Evolutionary conservation across 2,797 vertebrate species (phyloP).

Genomic region (Pteronotus mesoamericanus): DNA sequence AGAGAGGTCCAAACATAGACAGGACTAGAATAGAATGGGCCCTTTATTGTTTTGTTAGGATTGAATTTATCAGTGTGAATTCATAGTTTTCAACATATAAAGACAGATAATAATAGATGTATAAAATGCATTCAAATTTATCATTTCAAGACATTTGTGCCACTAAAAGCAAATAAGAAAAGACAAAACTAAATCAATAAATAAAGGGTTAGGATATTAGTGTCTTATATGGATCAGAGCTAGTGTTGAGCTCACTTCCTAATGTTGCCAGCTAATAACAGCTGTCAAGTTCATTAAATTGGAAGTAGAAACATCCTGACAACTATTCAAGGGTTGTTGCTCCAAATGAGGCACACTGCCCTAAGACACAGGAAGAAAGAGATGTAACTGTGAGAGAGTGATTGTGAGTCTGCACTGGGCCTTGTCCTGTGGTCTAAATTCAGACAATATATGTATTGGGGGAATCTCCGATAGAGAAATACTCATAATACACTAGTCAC

Average conservation of each 20-base stretch:
- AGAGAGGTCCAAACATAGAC: background rate
- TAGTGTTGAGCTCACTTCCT: background rate
- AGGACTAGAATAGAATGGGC: background rate
- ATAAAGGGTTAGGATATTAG: background rate
- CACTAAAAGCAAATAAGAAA: background rate
- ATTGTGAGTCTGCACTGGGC: background rate
- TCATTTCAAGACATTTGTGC: background rate
- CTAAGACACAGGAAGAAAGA: background rate
- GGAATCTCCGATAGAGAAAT: background rate
- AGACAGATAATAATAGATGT: background rate
- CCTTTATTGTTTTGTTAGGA: background rate
- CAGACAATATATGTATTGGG: background rate
- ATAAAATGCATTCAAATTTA: background rate
- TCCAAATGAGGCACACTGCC: background rate
- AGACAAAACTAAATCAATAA: background rate
- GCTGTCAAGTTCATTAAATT: background rate
- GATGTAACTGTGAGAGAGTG: background rate
- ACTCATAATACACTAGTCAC: background rate
- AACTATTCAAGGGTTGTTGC: background rate
- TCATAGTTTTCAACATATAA: background rate
- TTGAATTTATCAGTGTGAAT: background rate
- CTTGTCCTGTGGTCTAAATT: background rate
- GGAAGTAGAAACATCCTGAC: background rate
- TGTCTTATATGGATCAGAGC: background rate
- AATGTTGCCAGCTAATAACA: background rate